These are phyloP conservation scores for Agelas oroides DNA, from an alignment of 37 sponge, comb jelly and placozoan species.

Conservation along the genomic window DNA sequence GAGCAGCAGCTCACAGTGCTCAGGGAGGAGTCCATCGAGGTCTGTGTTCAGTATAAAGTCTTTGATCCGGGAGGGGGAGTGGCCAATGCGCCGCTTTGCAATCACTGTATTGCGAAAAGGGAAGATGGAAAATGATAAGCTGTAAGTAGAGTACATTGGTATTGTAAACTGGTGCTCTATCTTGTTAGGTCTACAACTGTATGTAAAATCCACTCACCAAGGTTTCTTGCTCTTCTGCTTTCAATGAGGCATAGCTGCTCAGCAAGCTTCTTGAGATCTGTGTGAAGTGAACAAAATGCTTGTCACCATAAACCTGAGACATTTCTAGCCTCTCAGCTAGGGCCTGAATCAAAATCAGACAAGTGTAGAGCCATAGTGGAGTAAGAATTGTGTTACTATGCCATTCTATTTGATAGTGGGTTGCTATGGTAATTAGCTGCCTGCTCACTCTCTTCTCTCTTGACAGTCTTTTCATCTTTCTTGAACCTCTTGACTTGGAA, in stretches of 20 bases:
- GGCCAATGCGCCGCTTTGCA: conserved; percentile 82
- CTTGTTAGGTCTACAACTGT: too few relatives aligned
- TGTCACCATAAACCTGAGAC: too few relatives aligned
- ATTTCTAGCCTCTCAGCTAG: too few relatives aligned
- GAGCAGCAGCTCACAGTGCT: conserved; percentile 85
- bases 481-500: conserved; percentile 73
- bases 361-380: too few relatives aligned
- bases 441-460: conserved; percentile 28
- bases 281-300: too few relatives aligned
- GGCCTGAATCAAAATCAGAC: too few relatives aligned
- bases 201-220: conserved; percentile 26
- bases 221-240: conserved; percentile 57
- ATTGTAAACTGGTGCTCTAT: too few relatives aligned
- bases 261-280: conserved; percentile 20
- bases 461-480: conserved; percentile 20
- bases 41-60: conserved; percentile 71
- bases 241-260: conserved; percentile 62
- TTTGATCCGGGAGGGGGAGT: conserved; percentile 40
- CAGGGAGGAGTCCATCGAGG: conserved; percentile 75
- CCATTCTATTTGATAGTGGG: neutral
- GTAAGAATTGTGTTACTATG: neutral
- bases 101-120: conserved; percentile 50
- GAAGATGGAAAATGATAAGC: neutral
- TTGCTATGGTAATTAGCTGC: too few relatives aligned
- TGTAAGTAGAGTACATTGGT: neutral